phyloP scores from a whole-genome alignment of 2,888 invertebrate genomes.

The Byasa hedistus region DNA sequence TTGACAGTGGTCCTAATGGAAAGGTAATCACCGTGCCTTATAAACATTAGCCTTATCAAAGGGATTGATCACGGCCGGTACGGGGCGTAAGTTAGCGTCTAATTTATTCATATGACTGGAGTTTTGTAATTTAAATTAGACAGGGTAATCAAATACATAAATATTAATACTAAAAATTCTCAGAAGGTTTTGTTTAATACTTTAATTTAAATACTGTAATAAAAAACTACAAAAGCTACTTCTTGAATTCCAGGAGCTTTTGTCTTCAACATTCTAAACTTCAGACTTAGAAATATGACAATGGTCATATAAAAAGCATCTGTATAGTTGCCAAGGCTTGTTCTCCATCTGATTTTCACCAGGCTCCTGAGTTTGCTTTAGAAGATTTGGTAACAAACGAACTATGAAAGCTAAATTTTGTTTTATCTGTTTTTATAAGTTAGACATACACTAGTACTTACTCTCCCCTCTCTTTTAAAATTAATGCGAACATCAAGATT shows the following conservation, averaged over 20 bases:
- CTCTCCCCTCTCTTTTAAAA: neutral
- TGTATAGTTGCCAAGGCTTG: no score
- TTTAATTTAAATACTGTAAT: neutral
- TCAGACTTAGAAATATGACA: no score
- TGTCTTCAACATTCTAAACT: no score
- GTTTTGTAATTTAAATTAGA: conserved; percentile 21
- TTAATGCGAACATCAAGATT: neutral
- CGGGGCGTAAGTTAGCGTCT: conserved; percentile 12
- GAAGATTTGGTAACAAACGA: no score
- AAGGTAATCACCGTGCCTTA: conserved; percentile 22
- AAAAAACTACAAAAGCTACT: neutral
- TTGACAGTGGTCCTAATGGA: conserved; percentile 15
- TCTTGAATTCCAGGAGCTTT: no score
- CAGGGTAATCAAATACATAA: conserved; percentile 17
- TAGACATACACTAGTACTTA: no score
- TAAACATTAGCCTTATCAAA: conserved; percentile 23
- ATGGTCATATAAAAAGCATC: no score
- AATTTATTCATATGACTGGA: conserved; percentile 12
- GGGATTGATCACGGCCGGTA: conserved; percentile 18
- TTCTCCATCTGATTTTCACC: no score
- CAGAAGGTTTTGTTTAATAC: conserved; percentile 7
- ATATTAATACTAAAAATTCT: conserved; percentile 9
- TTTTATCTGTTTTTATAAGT: no score
- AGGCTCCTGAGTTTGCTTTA: no score
- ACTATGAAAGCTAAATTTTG: no score